A percentile compares a stretch with the other conserved stretches of the same genome.
These are phyloP conservation scores for Chondrosia reniformis DNA, from an alignment of 37 sponge, comb jelly and placozoan genomes.

Conservation along the genomic window DNA sequence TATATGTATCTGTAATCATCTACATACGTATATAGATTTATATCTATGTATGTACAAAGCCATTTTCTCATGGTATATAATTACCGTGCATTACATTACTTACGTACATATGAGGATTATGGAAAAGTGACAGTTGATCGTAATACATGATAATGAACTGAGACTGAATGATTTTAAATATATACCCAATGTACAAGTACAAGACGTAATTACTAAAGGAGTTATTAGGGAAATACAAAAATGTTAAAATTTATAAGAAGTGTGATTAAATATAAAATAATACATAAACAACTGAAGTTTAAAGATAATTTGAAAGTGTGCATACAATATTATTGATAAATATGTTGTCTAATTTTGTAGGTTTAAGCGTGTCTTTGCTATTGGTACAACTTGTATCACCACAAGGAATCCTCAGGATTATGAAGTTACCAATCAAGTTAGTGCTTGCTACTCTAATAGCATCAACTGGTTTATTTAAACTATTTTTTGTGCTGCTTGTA, in stretches of 20 bases:
- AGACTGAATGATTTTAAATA: too few species aligned
- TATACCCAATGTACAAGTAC: too few species aligned
- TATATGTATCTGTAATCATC: background rate
- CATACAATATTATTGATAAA: too few species aligned
- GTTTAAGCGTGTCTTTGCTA: conserved; percentile 90
- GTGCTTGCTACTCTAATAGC: background rate
- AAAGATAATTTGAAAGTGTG: too few species aligned
- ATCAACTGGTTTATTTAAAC: too few species aligned
- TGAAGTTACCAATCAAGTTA: conserved; percentile 88
- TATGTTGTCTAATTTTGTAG: too few species aligned
- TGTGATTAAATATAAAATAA: background rate
- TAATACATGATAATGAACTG: too few species aligned
- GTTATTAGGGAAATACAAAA: too few species aligned
- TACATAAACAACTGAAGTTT: too few species aligned
- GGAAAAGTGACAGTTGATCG: background rate
- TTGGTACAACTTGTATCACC: conserved; percentile 79
- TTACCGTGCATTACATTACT: background rate
- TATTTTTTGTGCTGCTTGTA: conserved; percentile 21
- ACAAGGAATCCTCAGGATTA: conserved; percentile 86
- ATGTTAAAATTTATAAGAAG: too few species aligned
- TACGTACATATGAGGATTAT: background rate
- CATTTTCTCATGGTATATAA: background rate
- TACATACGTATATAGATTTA: background rate
- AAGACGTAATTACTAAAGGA: too few species aligned
- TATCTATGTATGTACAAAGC: background rate